Conservation (phyloP, 2,888 invertebrate genomes). For the Drosophila tripunctata region DNA sequence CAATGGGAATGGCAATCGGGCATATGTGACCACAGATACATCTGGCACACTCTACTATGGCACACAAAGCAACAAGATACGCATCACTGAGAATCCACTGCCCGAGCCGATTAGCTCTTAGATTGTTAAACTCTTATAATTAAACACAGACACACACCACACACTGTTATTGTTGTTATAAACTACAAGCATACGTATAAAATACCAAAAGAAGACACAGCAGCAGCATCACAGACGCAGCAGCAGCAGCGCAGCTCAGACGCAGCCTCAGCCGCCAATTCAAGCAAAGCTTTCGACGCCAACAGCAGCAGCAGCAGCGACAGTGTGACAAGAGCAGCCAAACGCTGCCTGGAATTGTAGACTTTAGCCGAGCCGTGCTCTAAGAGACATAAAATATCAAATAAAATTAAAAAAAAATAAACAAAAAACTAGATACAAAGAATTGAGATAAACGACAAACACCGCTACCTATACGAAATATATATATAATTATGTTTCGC, state of each 20-base stretch:
- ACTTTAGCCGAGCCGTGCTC: slow-evolving; percentile 73
- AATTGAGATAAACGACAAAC: slow-evolving; percentile 44
- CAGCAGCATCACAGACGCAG: slow-evolving; percentile 9
- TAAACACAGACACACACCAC: slow-evolving; percentile 25
- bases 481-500: slow-evolving; percentile 50
- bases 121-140: slow-evolving; percentile 55
- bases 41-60: slow-evolving; percentile 79
- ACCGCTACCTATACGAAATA: slow-evolving; percentile 54
- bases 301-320: slow-evolving; percentile 38
- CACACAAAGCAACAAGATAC: slow-evolving; percentile 83
- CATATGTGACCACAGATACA: slow-evolving; percentile 68
- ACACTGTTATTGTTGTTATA: slow-evolving; percentile 77
- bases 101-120: slow-evolving; percentile 84
- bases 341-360: slow-evolving; percentile 60
- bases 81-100: slow-evolving; percentile 84
- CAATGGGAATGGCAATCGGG: slow-evolving; percentile 66
- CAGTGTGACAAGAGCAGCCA: slow-evolving; percentile 58
- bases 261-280: slow-evolving; percentile 62
- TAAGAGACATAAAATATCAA: slow-evolving; percentile 57
- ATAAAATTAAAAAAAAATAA: not conserved
- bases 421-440: not conserved
- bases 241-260: slow-evolving; percentile 46
- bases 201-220: slow-evolving; percentile 31
- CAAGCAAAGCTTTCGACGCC: slow-evolving; percentile 68
- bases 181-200: slow-evolving; percentile 46